phyloP scores from a whole-genome alignment of 2,797 vertebrate species.

The Yasuhikotakia modesta region DNA sequence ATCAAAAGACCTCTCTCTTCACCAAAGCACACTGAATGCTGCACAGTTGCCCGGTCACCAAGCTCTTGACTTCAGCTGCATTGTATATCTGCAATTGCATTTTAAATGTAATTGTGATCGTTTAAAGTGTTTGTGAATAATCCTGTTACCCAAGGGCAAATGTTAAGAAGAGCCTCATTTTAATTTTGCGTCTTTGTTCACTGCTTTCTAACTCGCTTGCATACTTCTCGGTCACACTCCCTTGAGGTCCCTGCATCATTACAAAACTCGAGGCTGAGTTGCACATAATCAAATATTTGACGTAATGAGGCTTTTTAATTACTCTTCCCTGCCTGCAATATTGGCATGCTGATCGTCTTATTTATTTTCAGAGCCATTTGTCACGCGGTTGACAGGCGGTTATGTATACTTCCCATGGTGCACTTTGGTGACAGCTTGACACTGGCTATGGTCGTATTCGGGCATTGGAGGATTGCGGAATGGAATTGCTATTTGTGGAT shows the following conservation, averaged over 20 bases:
- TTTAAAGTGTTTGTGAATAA: constrained; percentile 33
- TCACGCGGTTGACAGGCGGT: constrained; percentile 70
- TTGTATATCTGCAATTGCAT: not conserved
- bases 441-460: constrained; percentile 13
- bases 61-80: not conserved
- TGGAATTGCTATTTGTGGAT: not conserved
- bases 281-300: constrained; percentile 77
- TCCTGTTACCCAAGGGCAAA: constrained; percentile 23
- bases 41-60: constrained; percentile 14
- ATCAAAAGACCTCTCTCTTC: constrained; percentile 1
- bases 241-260: constrained; percentile 64
- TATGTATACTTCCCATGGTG: constrained; percentile 54
- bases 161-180: constrained; percentile 26
- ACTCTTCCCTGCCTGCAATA: constrained; percentile 70
- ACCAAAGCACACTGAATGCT: constrained; percentile 17
- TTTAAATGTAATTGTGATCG: constrained; percentile 16
- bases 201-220: constrained; percentile 11
- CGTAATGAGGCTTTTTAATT: constrained; percentile 79
- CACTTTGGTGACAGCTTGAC: constrained; percentile 25
- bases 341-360: constrained; percentile 69
- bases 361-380: constrained; percentile 75
- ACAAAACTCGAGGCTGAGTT: constrained; percentile 59
- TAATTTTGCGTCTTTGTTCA: constrained; percentile 33
- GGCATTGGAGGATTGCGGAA: not conserved
- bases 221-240: constrained; percentile 29